Conservation (phyloP, 2,113 vertebrate species). For the Spheniscus mendiculus region DNA sequence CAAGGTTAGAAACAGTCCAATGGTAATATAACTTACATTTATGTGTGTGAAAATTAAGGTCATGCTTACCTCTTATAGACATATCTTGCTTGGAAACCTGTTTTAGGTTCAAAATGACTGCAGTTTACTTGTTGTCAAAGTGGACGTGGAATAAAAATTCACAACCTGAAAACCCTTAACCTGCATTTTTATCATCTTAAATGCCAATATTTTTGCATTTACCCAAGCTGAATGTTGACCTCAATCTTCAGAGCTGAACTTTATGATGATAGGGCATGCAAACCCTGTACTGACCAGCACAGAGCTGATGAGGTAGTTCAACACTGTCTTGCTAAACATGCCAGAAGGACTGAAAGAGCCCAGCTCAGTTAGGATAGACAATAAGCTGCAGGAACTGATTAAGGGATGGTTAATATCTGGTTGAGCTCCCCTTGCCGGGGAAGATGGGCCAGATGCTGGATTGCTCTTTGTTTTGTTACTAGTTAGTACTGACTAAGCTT, state of each 20-base stretch:
- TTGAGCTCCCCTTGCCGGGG: neutral
- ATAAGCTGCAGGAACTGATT: neutral
- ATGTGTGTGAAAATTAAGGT: neutral
- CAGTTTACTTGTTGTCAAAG: neutral
- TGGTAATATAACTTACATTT: neutral
- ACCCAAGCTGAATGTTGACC: neutral
- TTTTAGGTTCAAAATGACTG: neutral
- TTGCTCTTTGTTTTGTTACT: neutral
- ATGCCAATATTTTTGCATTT: neutral
- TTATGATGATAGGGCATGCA: neutral
- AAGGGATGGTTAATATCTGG: neutral
- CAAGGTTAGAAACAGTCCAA: neutral
- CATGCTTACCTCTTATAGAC: neutral
- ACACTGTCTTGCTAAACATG: neutral
- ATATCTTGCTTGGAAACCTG: neutral
- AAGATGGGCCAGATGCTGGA: neutral
- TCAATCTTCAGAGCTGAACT: neutral
- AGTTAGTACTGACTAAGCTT: neutral
- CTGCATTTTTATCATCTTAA: neutral
- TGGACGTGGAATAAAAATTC: neutral
- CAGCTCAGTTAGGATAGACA: neutral
- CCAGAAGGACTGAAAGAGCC: neutral
- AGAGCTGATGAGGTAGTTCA: neutral
- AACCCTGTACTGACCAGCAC: neutral
- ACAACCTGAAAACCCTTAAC: neutral